Percentiles rank a stretch among this genome's conserved stretches.
These are phyloP conservation scores for Lasioglossum oenotherae DNA, from an alignment of 2,888 invertebrate genomes.

Conservation along the genomic window DNA sequence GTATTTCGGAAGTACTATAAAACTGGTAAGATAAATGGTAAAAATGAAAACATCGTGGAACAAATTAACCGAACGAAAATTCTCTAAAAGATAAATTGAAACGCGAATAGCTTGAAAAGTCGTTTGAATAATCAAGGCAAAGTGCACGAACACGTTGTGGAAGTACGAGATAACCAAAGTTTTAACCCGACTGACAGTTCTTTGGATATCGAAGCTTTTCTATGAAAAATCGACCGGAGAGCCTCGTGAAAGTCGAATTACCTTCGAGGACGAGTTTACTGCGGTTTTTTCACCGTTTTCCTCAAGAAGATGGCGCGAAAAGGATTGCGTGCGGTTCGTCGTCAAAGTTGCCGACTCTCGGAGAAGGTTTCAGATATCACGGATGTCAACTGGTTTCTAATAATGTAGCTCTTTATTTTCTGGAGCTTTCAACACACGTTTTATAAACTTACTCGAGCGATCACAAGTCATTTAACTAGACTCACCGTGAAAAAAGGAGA, in stretches of 20 bases:
- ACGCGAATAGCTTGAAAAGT: constrained; percentile 19
- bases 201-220: constrained; percentile 40
- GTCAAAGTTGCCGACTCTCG: constrained; percentile 68
- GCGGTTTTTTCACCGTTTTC: constrained; percentile 68
- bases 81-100: background rate
- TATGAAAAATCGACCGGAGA: constrained; percentile 30
- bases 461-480: constrained; percentile 47
- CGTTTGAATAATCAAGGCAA: background rate
- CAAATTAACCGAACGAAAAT: background rate
- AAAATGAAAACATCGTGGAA: background rate
- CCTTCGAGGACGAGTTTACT: constrained; percentile 53
- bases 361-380: constrained; percentile 19
- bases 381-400: constrained; percentile 11
- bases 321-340: constrained; percentile 76
- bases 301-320: constrained; percentile 86
- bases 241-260: constrained; percentile 45
- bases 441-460: constrained; percentile 42
- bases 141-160: constrained; percentile 48
- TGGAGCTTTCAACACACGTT: constrained; percentile 35
- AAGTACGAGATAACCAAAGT: constrained; percentile 57
- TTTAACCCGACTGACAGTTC: constrained; percentile 49
- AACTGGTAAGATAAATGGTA: background rate
- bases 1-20: background rate
- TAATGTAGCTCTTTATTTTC: constrained; percentile 23
- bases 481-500: constrained; percentile 77